phyloP scores from a whole-genome alignment of 2,888 invertebrate genomes.

The Scaptodrosophila latifasciaeformis region DNA sequence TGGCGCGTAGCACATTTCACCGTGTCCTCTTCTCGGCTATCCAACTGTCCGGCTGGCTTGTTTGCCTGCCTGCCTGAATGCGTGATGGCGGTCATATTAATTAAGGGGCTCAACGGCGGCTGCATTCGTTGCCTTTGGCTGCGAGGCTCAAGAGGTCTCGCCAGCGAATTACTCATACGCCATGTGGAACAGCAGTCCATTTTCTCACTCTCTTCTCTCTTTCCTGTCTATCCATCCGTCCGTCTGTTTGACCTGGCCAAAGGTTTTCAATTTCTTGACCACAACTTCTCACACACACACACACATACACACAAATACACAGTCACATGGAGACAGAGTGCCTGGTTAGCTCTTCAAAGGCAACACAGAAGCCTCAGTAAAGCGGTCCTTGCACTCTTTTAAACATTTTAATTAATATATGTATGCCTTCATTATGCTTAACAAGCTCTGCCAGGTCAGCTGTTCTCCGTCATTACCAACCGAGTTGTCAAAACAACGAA shows the following conservation, averaged over 20 bases:
- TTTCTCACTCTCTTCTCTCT: not conserved
- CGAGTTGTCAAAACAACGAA: too few relatives aligned
- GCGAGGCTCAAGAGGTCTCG: not conserved
- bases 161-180: constrained; percentile 2
- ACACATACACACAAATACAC: not conserved
- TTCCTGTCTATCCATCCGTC: not conserved
- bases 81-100: constrained; percentile 5
- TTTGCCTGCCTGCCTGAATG: not conserved
- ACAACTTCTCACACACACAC: not conserved
- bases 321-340: not conserved
- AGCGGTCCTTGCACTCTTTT: not conserved
- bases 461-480: too few relatives aligned
- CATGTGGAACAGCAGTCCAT: not conserved
- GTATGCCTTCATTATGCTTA: constrained; percentile 26
- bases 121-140: not conserved
- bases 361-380: too few relatives aligned
- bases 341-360: too few relatives aligned
- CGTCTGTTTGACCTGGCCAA: not conserved
- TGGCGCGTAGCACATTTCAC: constrained; percentile 19
- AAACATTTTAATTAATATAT: constrained; percentile 17
- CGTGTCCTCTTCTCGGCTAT: constrained; percentile 17
- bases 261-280: not conserved
- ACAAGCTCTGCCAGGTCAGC: constrained; percentile 13
- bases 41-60: not conserved
- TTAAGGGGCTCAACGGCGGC: constrained; percentile 4